phyloP scores from a whole-genome alignment of 2,888 invertebrate species.

The Achlya flavicornis region DNA sequence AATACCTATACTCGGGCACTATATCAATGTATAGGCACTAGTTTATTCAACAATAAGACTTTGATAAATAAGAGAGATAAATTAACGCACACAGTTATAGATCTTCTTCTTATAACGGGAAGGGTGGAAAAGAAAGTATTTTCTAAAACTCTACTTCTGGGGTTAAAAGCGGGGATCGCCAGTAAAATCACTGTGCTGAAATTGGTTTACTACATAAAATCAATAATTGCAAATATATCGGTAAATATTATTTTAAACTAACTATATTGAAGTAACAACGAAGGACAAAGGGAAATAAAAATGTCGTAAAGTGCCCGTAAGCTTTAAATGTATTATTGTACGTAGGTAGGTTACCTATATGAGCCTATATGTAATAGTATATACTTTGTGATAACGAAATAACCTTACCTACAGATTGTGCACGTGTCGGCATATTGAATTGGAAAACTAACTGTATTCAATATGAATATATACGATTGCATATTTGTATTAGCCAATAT shows the following conservation, averaged over 20 bases:
- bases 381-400: neutral
- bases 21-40: neutral
- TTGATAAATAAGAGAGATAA: too few species aligned
- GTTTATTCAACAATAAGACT: too few species aligned
- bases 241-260: too few species aligned
- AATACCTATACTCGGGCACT: neutral
- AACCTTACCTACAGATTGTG: neutral
- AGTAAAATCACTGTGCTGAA: too few species aligned
- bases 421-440: slow-evolving; percentile 1
- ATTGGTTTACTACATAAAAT: neutral
- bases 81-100: too few species aligned
- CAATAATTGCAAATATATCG: too few species aligned
- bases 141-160: too few species aligned
- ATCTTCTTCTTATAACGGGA: too few species aligned
- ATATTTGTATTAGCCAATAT: too few species aligned
- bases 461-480: too few species aligned
- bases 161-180: too few species aligned
- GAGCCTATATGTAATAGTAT: neutral
- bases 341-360: neutral
- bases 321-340: neutral
- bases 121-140: too few species aligned
- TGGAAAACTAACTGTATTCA: neutral
- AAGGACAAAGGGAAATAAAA: slow-evolving; percentile 13
- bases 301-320: slow-evolving; percentile 10
- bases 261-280: neutral